phyloP scores from a whole-genome alignment of 2,113 vertebrate genomes.

The Calonectris borealis region DNA sequence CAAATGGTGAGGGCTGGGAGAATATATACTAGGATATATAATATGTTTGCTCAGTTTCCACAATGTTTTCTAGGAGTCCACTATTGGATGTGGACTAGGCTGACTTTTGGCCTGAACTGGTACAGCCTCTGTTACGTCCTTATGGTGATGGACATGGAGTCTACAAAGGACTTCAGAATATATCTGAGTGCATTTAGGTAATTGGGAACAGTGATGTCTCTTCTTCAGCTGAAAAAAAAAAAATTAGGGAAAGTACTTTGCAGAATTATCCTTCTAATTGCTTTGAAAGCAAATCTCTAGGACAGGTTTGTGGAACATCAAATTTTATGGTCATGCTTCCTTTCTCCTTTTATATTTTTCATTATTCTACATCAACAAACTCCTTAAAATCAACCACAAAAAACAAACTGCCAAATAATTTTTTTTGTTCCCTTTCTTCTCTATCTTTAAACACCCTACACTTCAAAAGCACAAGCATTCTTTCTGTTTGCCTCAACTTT shows the following conservation, averaged over 20 bases:
- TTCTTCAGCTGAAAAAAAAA: background rate
- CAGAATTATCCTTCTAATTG: background rate
- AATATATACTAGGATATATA: background rate
- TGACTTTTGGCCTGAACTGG: background rate
- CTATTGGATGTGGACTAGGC: background rate
- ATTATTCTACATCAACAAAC: background rate
- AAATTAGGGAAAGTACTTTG: background rate
- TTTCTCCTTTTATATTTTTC: background rate
- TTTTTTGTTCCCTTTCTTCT: background rate
- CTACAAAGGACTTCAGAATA: background rate
- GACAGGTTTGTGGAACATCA: background rate
- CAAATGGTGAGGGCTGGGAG: background rate
- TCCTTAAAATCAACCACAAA: background rate
- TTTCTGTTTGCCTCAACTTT: background rate
- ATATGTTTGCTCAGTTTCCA: background rate
- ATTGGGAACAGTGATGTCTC: background rate
- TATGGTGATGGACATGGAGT: rapidly evolving
- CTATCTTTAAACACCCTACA: background rate
- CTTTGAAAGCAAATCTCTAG: background rate
- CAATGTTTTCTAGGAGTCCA: background rate
- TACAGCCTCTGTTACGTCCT: background rate
- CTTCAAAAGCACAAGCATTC: background rate
- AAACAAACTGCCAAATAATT: background rate
- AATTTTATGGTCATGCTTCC: background rate
- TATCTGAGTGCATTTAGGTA: background rate